Evolutionary conservation across 2,113 vertebrate genomes (phyloP).

Genomic region (Chaenocephalus aceratus): DNA sequence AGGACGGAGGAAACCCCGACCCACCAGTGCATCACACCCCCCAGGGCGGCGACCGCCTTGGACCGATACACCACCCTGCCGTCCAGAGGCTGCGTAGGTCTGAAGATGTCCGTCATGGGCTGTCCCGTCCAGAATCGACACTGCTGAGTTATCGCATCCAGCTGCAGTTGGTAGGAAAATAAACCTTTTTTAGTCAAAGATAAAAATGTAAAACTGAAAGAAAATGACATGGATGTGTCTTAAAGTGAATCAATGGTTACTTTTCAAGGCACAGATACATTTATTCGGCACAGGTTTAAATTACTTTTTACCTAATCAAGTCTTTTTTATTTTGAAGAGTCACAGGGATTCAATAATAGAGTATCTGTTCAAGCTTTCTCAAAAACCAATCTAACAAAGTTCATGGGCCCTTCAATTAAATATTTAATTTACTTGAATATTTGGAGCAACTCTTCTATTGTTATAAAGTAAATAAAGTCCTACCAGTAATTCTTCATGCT

Average conservation of each 20-base stretch:
- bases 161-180: constrained; percentile 52
- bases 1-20: constrained; percentile 45
- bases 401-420: too few species aligned
- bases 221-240: background rate
- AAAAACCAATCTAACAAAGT: too few species aligned
- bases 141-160: constrained; percentile 70
- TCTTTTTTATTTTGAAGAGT: too few species aligned
- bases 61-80: constrained; percentile 79
- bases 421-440: too few species aligned
- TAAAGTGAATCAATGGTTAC: background rate
- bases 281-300: background rate
- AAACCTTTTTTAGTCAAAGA: background rate
- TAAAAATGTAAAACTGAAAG: background rate
- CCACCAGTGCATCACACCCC: constrained; percentile 30
- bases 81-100: constrained; percentile 82
- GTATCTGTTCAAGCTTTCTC: too few species aligned
- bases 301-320: background rate
- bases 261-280: background rate
- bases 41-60: constrained; percentile 32
- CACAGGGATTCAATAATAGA: too few species aligned
- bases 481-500: too few species aligned
- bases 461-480: too few species aligned
- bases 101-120: constrained; percentile 82
- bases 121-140: constrained; percentile 77
- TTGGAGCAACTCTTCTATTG: too few species aligned